Conservation (phyloP, 2,888 invertebrate species). For the Aphodius sticticus region DNA sequence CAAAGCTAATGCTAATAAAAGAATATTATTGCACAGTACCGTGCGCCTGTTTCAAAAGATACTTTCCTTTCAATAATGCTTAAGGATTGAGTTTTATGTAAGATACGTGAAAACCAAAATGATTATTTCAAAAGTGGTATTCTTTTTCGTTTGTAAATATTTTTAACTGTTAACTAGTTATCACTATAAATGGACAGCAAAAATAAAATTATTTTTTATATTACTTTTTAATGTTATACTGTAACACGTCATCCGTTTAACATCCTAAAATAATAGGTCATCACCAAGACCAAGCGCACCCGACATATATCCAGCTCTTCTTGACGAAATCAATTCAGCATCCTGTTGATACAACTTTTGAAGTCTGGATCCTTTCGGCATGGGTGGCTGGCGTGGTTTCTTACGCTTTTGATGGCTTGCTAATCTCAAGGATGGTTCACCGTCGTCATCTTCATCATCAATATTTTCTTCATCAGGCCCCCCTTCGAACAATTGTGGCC, state of each 20-base stretch:
- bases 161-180: neutral
- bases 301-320: neutral
- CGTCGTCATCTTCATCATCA: neutral
- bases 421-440: neutral
- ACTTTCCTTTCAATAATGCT: too few species aligned
- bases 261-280: neutral
- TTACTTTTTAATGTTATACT: neutral
- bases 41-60: too few species aligned
- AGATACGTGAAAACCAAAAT: too few species aligned
- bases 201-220: neutral
- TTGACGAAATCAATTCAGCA: neutral
- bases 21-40: too few species aligned
- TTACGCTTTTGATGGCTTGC: neutral
- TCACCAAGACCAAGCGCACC: neutral
- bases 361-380: neutral
- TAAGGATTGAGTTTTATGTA: too few species aligned
- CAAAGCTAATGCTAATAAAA: too few species aligned
- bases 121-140: too few species aligned
- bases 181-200: neutral
- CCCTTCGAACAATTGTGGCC: neutral
- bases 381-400: neutral
- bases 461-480: neutral
- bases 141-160: neutral
- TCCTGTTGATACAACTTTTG: neutral
- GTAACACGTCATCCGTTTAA: neutral